These are phyloP conservation scores for Lutjanus argentimaculatus DNA, from an alignment of 2,797 vertebrate species.

Conservation along the genomic window DNA sequence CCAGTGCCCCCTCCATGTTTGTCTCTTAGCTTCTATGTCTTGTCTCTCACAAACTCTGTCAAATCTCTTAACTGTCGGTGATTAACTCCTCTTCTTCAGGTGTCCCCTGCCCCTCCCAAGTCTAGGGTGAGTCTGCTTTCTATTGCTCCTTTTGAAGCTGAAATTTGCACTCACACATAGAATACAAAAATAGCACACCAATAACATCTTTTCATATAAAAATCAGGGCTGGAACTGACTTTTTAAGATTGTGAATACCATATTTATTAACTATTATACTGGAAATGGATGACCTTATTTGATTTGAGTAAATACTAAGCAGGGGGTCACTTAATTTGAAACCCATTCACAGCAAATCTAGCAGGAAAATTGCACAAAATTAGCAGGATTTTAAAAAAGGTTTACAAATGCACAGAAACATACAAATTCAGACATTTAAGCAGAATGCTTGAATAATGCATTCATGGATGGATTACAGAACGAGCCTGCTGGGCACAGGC, in stretches of 20 bases:
- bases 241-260: not conserved
- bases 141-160: not conserved
- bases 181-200: not conserved
- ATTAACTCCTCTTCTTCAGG: slow-evolving; percentile 84
- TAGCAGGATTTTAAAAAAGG: not conserved
- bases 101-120: slow-evolving; percentile 95
- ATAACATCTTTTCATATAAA: not conserved
- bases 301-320: not conserved
- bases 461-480: no score
- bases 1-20: slow-evolving; percentile 10
- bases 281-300: not conserved
- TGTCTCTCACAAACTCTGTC: slow-evolving; percentile 31
- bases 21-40: slow-evolving; percentile 27
- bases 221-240: not conserved
- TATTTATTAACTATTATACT: not conserved
- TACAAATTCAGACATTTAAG: not conserved
- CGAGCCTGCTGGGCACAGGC: no score
- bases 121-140: slow-evolving; percentile 91
- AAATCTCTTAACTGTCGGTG: slow-evolving; percentile 55
- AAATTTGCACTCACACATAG: not conserved
- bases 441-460: not conserved
- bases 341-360: not conserved
- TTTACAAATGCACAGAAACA: not conserved
- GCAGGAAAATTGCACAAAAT: not conserved
- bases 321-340: not conserved